Evolutionary conservation across 2,888 invertebrate species (phyloP).

Genomic region (Drosophila prostipennis): DNA sequence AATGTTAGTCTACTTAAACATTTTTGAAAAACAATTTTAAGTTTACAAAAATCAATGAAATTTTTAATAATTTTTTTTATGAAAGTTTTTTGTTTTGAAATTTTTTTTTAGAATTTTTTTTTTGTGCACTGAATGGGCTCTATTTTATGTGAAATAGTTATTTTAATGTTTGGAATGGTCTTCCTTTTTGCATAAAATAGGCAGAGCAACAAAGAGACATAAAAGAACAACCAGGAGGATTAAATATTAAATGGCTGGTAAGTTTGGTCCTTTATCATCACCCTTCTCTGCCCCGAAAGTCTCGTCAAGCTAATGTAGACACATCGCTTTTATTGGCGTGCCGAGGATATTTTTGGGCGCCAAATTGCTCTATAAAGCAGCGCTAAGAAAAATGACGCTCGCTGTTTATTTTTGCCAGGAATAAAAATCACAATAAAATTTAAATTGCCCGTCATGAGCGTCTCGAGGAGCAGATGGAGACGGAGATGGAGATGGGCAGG

Average conservation of each 20-base stretch:
- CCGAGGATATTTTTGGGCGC: slow-evolving; percentile 45
- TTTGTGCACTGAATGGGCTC: slow-evolving; percentile 5
- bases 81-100: no score
- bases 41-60: no score
- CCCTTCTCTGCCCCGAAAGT: slow-evolving; percentile 16
- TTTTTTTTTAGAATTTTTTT: not conserved
- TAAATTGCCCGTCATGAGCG: slow-evolving; percentile 57
- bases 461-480: slow-evolving; percentile 6
- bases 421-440: slow-evolving; percentile 70
- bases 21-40: no score
- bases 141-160: slow-evolving; percentile 7
- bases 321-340: slow-evolving; percentile 30
- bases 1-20: no score
- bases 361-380: slow-evolving; percentile 53
- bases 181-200: slow-evolving; percentile 1
- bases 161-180: slow-evolving; percentile 12
- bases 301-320: slow-evolving; percentile 33
- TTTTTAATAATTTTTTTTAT: no score
- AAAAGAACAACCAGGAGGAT: slow-evolving; percentile 13
- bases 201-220: slow-evolving; percentile 2
- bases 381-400: slow-evolving; percentile 26
- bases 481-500: slow-evolving; percentile 5
- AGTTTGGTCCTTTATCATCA: slow-evolving; percentile 13
- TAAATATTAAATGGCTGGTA: slow-evolving; percentile 28
- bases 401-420: slow-evolving; percentile 49